These are phyloP conservation scores for Coelogynopora nodosa DNA, from an alignment of 2,888 invertebrate species.

Conservation along the genomic window DNA sequence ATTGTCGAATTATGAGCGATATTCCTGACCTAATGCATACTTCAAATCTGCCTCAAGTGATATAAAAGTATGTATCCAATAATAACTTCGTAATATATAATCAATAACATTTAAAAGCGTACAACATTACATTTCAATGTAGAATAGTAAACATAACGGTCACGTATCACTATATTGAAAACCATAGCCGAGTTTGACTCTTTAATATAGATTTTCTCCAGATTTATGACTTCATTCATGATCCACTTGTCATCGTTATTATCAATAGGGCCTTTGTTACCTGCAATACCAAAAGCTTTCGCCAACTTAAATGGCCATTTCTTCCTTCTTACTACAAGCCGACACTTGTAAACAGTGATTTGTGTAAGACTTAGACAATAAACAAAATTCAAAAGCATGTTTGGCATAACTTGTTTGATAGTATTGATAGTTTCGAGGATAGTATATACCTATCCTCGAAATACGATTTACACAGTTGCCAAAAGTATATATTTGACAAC, in stretches of 20 bases:
- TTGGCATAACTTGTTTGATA: background rate
- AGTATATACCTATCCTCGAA: background rate
- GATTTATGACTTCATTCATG: background rate
- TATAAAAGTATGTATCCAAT: background rate
- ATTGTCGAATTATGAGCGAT: background rate
- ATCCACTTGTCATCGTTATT: background rate
- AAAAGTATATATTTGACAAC: too few relatives aligned
- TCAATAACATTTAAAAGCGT: background rate
- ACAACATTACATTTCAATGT: background rate
- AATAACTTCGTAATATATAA: background rate
- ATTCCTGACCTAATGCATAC: background rate
- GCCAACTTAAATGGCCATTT: slow-evolving; percentile 9
- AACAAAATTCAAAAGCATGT: background rate
- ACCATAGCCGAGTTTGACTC: background rate
- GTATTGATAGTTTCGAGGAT: background rate
- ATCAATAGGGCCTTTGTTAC: background rate
- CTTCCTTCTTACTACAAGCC: slow-evolving; percentile 22
- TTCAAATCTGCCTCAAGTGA: background rate
- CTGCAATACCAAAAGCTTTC: background rate
- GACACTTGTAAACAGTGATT: slow-evolving; percentile 20
- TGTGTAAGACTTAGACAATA: slow-evolving; percentile 23
- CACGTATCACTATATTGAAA: background rate
- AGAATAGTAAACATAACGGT: background rate
- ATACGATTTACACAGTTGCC: background rate
- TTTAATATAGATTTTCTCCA: background rate